A percentile compares a stretch with the other conserved stretches of the same genome.
phyloP scores from a whole-genome alignment of 2,797 vertebrate species.

The Brotogeris chrysoptera region DNA sequence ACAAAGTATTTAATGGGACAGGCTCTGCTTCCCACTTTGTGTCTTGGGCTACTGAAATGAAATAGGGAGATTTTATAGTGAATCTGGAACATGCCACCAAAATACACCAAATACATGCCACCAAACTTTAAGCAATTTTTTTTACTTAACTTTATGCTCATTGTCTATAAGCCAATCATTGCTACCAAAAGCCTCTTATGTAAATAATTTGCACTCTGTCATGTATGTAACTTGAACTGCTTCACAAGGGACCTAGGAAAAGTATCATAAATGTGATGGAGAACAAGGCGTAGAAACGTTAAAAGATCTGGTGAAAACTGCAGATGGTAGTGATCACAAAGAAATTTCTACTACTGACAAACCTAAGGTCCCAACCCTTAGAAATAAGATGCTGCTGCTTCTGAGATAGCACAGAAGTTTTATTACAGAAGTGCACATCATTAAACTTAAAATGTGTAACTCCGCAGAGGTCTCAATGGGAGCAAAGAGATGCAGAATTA shows the following conservation, averaged over 20 bases:
- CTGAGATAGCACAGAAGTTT: not conserved
- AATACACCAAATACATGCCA: not conserved
- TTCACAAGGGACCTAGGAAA: not conserved
- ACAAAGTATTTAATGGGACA: not conserved
- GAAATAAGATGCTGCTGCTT: not conserved
- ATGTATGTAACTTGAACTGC: not conserved
- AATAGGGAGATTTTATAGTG: not conserved
- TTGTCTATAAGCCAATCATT: not conserved
- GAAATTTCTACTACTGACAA: not conserved
- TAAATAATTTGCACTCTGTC: not conserved
- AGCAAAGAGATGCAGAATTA: not conserved
- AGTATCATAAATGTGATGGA: fast-evolving
- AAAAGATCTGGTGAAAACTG: not conserved
- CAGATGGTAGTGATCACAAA: not conserved
- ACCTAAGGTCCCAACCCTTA: not conserved
- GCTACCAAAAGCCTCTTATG: not conserved
- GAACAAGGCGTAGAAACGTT: not conserved
- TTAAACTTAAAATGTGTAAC: not conserved
- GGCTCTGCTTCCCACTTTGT: not conserved
- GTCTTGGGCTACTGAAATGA: not conserved
- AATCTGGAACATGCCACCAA: not conserved
- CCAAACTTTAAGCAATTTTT: not conserved
- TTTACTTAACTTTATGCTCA: not conserved
- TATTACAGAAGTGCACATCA: not conserved
- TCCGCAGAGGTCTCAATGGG: not conserved